Base-by-base conservation (phyloP, 2,113 vertebrate genomes). In the Athene noctua region DNA sequence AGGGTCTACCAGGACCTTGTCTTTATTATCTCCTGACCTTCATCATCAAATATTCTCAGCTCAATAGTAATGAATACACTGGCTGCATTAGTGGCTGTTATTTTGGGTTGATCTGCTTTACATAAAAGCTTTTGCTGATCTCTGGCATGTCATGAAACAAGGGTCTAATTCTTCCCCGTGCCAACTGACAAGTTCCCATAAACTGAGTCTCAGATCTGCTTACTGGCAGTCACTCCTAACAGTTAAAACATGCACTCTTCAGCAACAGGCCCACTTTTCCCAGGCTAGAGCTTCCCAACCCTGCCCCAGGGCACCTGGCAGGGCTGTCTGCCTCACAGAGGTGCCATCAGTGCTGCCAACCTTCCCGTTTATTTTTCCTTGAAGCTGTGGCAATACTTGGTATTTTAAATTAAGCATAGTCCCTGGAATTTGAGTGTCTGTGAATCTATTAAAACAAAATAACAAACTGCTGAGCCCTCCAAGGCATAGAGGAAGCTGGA, bases 41-140 rank as follows among this genome's bases (percentile, higher is more conserved):
- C 80, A 90, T 79, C 80, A 90, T 36, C 92, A 85, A 83, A 91
- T 80, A 38, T 86, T 88, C 72, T 51, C 94, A 90, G 92, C 80
- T 95, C 79, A 73, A 52, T 84, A 93, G 72, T 63, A 92, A 87
- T 22, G 47, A 97, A 93, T 67, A 85, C 88, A 93, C n/a, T n/a
- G 59, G 34, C 71, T 95, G 92, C 71, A 80, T 94, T 72, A 97
- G 68, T 71, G 61, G 57, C 86, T 94, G 95, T 95, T 95, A 92
- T 95, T 97, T 92, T 92, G 70, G 84, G 94, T 80, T 96, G 83
- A 97, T 92, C 89, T 97, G 86, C 94, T 96, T 95, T 94, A 90
- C 80, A 77, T 51, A 96, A 93, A 85, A 95, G 92, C 84, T 96
- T 96, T 91, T 80, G 58, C 81, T 94, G 80, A 96, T 86, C 86